Conservation (phyloP, 2,888 invertebrate genomes). For the Iphiclides podalirius region DNA sequence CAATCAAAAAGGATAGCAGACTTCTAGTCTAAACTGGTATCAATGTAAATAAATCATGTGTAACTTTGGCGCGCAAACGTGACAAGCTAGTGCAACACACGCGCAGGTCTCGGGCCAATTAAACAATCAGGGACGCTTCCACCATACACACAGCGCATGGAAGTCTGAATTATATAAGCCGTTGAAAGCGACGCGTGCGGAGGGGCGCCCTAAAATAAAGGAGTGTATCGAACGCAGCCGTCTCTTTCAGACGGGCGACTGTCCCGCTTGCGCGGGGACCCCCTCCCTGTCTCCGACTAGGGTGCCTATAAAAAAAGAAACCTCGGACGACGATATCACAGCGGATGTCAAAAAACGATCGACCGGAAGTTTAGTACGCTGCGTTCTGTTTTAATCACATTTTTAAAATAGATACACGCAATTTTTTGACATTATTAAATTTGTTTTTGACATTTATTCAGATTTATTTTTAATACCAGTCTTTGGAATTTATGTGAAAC, state of each 20-base stretch:
- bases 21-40: no score
- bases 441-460: no score
- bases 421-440: no score
- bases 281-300: constrained; percentile 16
- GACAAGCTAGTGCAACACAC: no score
- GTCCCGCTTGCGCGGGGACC: constrained; percentile 33
- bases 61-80: no score
- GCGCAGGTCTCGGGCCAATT: constrained; percentile 54
- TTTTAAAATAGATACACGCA: neutral
- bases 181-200: constrained; percentile 37
- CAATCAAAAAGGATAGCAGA: no score
- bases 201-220: constrained; percentile 49
- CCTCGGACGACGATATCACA: constrained; percentile 15
- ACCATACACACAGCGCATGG: constrained; percentile 39
- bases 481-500: no score
- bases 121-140: constrained; percentile 46
- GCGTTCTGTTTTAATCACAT: constrained; percentile 3
- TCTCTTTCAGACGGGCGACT: constrained; percentile 40
- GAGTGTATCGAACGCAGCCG: constrained; percentile 56
- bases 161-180: constrained; percentile 52
- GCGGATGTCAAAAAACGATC: constrained; percentile 18
- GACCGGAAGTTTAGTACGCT: constrained; percentile 2
- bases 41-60: no score
- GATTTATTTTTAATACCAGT: no score
- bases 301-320: constrained; percentile 13